Conservation (phyloP, 2,797 vertebrate species). For the Hippoglossus hippoglossus region DNA sequence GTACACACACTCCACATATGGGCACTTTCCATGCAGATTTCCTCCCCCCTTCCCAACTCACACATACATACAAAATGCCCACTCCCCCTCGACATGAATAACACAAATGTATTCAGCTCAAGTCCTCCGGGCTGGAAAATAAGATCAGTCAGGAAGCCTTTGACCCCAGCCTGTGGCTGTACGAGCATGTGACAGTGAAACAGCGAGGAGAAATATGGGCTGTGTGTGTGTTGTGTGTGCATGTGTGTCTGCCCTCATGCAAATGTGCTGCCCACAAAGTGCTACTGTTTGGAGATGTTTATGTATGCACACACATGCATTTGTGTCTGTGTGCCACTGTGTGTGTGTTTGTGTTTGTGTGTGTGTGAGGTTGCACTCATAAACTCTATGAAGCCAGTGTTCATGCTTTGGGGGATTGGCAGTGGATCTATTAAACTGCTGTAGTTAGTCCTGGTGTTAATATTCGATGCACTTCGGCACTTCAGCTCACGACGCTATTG, state of each 20-base stretch:
- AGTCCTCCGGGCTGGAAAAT: slow-evolving; percentile 82
- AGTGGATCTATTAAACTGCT: slow-evolving; percentile 60
- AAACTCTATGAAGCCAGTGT: slow-evolving; percentile 56
- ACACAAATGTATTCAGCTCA: slow-evolving; percentile 78
- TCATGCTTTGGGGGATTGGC: slow-evolving; percentile 62
- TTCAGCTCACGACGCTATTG: slow-evolving; percentile 47
- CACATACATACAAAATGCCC: slow-evolving; percentile 55
- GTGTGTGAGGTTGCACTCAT: slow-evolving; percentile 47
- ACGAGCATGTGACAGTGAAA: slow-evolving; percentile 69
- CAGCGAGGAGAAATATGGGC: slow-evolving; percentile 45
- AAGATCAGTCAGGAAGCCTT: slow-evolving; percentile 81
- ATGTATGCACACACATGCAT: slow-evolving; percentile 62
- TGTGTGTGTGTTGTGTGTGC: slow-evolving; percentile 25
- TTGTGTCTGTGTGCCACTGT: slow-evolving; percentile 36
- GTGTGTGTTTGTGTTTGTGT: slow-evolving; percentile 40
- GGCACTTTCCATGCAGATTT: slow-evolving; percentile 36
- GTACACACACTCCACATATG: neutral
- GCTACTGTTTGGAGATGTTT: slow-evolving; percentile 59
- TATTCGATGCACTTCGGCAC: slow-evolving; percentile 60
- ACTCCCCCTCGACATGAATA: slow-evolving; percentile 67
- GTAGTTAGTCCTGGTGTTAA: slow-evolving; percentile 58
- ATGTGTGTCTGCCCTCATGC: slow-evolving; percentile 28
- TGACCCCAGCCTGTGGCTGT: slow-evolving; percentile 79
- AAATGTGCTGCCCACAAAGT: slow-evolving; percentile 47
- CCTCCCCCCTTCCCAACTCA: neutral